These are phyloP conservation scores for Cettia cetti DNA, from an alignment of 2,113 vertebrate species.

Conservation along the genomic window DNA sequence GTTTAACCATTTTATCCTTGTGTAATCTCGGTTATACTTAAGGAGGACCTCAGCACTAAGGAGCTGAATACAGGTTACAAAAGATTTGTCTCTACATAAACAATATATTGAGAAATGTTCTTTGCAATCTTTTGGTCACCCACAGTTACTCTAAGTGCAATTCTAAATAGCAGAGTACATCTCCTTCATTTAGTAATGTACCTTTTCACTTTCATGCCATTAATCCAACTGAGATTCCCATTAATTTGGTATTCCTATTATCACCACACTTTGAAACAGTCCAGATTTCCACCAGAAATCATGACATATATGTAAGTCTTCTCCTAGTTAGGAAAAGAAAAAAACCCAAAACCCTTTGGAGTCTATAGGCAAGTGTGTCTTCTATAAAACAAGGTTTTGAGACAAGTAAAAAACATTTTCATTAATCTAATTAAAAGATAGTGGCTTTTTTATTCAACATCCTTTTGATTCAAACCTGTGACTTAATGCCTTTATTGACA, in stretches of 20 bases:
- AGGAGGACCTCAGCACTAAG: not conserved
- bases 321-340: not conserved
- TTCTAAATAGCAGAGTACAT: not conserved
- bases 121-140: not conserved
- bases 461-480: not conserved
- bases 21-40: not conserved
- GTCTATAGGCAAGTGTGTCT: not conserved
- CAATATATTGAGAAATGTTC: not conserved
- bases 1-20: not conserved
- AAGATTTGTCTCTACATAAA: not conserved
- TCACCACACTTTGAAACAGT: not conserved
- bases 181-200: not conserved
- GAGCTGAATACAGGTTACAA: not conserved
- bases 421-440: not conserved
- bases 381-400: not conserved
- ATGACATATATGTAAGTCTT: not conserved
- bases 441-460: not conserved
- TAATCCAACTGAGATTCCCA: not conserved
- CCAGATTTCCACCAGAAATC: not conserved
- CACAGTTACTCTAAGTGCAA: not conserved
- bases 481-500: not conserved
- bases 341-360: not conserved
- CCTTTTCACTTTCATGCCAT: not conserved
- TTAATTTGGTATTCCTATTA: constrained; percentile 6
- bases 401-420: not conserved